Base-by-base conservation (phyloP, 2,113 vertebrate genomes). In the Campylomormyrus tamandua region DNA sequence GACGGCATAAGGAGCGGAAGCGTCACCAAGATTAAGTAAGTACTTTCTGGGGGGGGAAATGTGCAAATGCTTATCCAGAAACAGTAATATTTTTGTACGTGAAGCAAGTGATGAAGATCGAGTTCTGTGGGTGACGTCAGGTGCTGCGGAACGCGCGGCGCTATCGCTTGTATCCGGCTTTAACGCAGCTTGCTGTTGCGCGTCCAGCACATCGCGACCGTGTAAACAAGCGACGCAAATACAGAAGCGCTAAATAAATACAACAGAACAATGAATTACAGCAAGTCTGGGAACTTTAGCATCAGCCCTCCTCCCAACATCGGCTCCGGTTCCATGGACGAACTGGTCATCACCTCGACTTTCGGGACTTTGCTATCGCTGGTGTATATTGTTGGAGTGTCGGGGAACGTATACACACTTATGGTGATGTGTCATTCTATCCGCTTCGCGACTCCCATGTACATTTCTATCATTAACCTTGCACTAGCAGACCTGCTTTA, bases 401-500 rank as follows among this genome's bases (percentile, higher is more conserved):
- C 96, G 19, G 97, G 97, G 3, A 98, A 98, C 48, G 96, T 97
- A 42, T 98, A 98, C 95, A 98, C 97, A n/a, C 95, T 98, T 92
- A 96, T 96, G 92, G 96, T 98, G 93, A 98, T 98, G 96, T 97
- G 97, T 89, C 97, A 97, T 92, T 97, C 97, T 27, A 97, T 97
- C 90, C 97, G 97, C 49, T 95, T 97, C 89, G 96, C 97, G 83
- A 97, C 97, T 7, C 97, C 97, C 80, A 96, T 98, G 97, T 97
- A 98, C 95, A 96, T 97, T 93, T 98, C 97, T 93, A 97, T 98
- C 94, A 95, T 98, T 90, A 98, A 97, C 95, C 94, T 98, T 94
- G 97, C 97, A 15, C 95, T 98, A 88, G 97, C 97, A 86, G 97
- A 98, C 94, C 95, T 98, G 88, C 96, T 98, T 89, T 98, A 98